Base-by-base conservation (phyloP, 2,888 invertebrate species). In the Ennomos quercinarius region DNA sequence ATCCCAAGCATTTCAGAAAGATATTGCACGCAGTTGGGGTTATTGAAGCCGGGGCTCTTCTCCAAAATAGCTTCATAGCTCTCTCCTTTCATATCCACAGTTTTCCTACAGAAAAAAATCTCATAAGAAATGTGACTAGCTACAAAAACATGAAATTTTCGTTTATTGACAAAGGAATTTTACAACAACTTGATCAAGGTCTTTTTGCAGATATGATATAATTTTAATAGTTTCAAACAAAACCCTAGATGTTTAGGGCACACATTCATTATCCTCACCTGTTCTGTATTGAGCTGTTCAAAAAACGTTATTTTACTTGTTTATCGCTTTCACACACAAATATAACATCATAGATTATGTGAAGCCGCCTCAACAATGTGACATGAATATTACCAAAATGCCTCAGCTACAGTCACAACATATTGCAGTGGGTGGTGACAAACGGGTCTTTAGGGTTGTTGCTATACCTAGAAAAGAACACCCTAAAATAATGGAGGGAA, bases 21-120 rank as follows among this genome's bases (percentile, higher is more conserved):
- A 92, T 95, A 95, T 88, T 96, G 95, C 85, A 96, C 95, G 94
- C 96, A 96, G 94, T 96, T 97, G 68, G 97, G 97, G 93, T 98
- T 98, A 94, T 96, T 95, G 94, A 97, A 97, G 83, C 96, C 97
- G 76, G 96, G 94, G 81, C 96, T 96, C 93, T 95, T 95, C 93
- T 95, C 95, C 91, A 98, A 93, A 84, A 97, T 95, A 74, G 95
- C 95, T 93, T 97, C 96, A 94, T 95, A 97, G 81, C 94, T 94
- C 87, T 95, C 95, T 79, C 95, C 95, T 88, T 95, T 95, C 94
- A 95, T 95, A 93, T 96, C 96, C 93, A 95, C 93, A 68, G 96
- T 95, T 94, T 95, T 95, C 94, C 96, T 96, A 81, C 67, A 63
- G 75, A 76, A 83, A 80, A 83, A 78, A 70, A 64, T 53, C 43